These are phyloP conservation scores for Schizaphis graminum DNA, from an alignment of 2,888 invertebrate genomes.

Conservation along the genomic window DNA sequence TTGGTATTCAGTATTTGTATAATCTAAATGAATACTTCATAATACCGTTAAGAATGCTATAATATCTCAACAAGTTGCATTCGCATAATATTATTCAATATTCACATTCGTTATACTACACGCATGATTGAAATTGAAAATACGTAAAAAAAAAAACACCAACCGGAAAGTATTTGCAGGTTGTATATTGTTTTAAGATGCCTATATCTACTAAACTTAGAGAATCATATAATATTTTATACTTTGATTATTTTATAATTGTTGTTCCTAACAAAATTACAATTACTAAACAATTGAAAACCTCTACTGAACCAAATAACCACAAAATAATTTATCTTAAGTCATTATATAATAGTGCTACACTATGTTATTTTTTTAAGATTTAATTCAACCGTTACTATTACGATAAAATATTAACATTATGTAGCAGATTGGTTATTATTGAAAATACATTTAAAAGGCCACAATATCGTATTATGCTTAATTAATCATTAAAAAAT, in stretches of 20 bases:
- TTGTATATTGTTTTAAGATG: not conserved
- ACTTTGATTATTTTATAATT: not conserved
- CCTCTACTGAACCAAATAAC: not conserved
- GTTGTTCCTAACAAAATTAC: not conserved
- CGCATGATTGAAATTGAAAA: slow-evolving; percentile 17
- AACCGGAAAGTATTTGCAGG: not conserved
- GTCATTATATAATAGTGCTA: not conserved
- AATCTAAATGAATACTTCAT: slow-evolving; percentile 15
- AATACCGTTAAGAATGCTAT: slow-evolving; percentile 22
- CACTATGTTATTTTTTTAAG: not conserved
- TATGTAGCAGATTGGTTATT: not conserved
- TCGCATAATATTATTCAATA: slow-evolving; percentile 8
- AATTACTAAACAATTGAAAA: not conserved
- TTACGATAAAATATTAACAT: not conserved
- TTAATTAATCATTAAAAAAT: not conserved
- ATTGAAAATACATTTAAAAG: not conserved
- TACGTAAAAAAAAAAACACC: not conserved
- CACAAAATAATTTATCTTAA: not conserved
- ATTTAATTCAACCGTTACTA: not conserved
- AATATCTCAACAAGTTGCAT: not conserved
- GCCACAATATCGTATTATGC: not conserved
- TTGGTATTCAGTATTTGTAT: not conserved
- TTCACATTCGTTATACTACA: not conserved
- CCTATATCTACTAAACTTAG: not conserved
- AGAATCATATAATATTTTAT: not conserved